phyloP scores from a whole-genome alignment of 2,888 invertebrate species.

The Pollenia amentaria region DNA sequence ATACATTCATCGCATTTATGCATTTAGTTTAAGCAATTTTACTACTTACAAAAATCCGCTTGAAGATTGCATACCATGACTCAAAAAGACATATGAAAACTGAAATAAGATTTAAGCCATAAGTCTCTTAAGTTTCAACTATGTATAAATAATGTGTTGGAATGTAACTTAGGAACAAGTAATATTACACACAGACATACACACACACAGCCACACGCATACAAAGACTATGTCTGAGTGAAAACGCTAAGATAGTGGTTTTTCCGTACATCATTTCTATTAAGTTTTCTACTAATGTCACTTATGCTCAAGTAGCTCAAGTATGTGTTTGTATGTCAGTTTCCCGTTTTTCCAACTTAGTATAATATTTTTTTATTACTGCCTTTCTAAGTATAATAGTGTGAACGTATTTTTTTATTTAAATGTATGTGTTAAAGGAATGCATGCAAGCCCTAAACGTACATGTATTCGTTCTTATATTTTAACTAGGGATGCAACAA shows the following conservation, averaged over 20 bases:
- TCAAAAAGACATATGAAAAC: constrained; percentile 18
- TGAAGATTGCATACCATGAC: not conserved
- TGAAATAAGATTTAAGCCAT: constrained; percentile 45
- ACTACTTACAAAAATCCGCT: not conserved
- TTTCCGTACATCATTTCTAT: not conserved
- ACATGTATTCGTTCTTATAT: no score
- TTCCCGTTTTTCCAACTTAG: constrained; percentile 39
- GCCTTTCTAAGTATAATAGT: no score
- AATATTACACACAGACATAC: not conserved
- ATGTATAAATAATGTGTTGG: not conserved
- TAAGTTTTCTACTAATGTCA: constrained; percentile 82
- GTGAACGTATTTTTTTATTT: constrained; percentile 35
- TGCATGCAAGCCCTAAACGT: no score
- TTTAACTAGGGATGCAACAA: no score
- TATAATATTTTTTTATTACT: constrained; percentile 22
- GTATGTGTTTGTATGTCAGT: constrained; percentile 65
- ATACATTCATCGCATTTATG: no score
- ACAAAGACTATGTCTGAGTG: not conserved
- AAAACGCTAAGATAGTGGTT: constrained; percentile 36
- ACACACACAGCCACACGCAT: not conserved
- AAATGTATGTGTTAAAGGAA: no score
- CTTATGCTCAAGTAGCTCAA: constrained; percentile 81
- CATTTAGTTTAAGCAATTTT: not conserved
- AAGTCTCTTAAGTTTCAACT: constrained; percentile 36
- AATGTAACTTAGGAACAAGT: not conserved